Conservation (phyloP, 2,888 invertebrate genomes). For the Nesidiocoris tenuis region DNA sequence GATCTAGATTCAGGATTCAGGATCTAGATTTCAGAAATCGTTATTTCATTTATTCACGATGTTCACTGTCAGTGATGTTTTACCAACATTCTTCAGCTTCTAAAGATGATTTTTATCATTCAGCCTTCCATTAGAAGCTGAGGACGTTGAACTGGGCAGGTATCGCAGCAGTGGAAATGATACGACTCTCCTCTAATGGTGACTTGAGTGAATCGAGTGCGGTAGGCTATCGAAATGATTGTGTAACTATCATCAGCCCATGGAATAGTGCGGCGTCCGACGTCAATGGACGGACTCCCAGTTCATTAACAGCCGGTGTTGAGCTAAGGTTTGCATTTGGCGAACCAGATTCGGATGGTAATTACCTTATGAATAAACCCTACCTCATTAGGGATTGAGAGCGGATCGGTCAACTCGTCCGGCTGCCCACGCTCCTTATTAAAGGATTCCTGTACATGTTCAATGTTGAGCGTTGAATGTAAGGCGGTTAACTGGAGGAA, state of each 20-base stretch:
- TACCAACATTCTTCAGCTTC: too few relatives aligned
- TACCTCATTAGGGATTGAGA: not conserved
- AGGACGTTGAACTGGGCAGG: not conserved
- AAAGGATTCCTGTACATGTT: too few relatives aligned
- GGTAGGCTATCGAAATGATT: constrained; percentile 4
- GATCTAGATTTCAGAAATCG: too few relatives aligned
- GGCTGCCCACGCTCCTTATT: not conserved
- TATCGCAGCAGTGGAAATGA: not conserved
- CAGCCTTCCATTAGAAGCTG: too few relatives aligned
- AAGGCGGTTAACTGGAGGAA: too few relatives aligned
- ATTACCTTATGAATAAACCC: constrained; percentile 27
- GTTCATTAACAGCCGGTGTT: constrained; percentile 21
- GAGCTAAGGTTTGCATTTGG: constrained; percentile 12
- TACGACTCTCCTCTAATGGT: not conserved
- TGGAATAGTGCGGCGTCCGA: constrained; percentile 13
- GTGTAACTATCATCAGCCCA: constrained; percentile 5
- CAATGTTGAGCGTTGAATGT: too few relatives aligned
- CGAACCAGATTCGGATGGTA: constrained; percentile 29
- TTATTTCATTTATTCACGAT: too few relatives aligned
- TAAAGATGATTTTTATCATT: too few relatives aligned
- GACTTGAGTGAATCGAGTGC: not conserved
- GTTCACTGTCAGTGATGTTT: too few relatives aligned
- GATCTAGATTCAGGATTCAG: too few relatives aligned
- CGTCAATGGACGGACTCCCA: constrained; percentile 19
- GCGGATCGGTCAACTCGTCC: not conserved